phyloP scores from a whole-genome alignment of 2,797 vertebrate species.

The Chloroceryle inda region DNA sequence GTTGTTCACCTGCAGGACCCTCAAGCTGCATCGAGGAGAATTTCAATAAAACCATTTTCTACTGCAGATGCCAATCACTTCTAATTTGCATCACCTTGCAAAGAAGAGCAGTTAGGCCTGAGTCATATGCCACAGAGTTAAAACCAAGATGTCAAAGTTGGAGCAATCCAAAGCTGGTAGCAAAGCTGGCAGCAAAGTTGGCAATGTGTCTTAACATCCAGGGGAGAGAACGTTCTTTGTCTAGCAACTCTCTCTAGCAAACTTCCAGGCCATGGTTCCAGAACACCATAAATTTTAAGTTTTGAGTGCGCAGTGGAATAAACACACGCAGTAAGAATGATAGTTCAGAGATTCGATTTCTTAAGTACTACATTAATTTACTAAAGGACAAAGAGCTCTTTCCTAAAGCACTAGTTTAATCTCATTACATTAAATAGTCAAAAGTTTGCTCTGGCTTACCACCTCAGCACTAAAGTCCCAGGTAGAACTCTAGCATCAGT shows the following conservation, averaged over 20 bases:
- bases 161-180: not conserved
- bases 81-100: not conserved
- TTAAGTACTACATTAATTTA: not conserved
- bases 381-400: not conserved
- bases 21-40: not conserved
- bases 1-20: not conserved
- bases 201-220: not conserved
- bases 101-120: not conserved
- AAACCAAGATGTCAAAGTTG: not conserved
- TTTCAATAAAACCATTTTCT: not conserved
- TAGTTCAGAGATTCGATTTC: too few species aligned
- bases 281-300: accelerated
- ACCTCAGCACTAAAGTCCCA: accelerated
- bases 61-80: not conserved
- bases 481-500: not conserved
- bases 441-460: not conserved
- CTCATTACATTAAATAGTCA: not conserved
- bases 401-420: not conserved
- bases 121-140: not conserved
- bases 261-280: not conserved
- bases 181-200: not conserved
- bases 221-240: accelerated
- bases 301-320: not conserved
- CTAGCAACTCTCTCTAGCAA: not conserved
- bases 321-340: not conserved